These are phyloP conservation scores for Thalassarche chlororhynchos DNA, from an alignment of 2,113 vertebrate genomes.

Conservation along the genomic window DNA sequence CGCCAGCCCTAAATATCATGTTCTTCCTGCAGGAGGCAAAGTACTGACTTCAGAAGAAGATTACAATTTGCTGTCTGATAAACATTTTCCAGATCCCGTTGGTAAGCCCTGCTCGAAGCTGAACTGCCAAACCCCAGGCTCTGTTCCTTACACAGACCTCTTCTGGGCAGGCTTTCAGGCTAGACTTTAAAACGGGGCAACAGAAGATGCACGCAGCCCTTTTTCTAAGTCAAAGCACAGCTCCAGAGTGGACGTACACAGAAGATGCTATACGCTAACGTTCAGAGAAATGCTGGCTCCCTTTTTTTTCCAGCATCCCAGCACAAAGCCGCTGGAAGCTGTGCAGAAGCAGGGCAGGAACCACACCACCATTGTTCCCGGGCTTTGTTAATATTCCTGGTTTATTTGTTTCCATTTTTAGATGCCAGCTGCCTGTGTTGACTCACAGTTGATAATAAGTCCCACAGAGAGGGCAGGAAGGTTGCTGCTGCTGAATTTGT, in stretches of 20 bases:
- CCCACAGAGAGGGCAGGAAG: slow-evolving; percentile 41
- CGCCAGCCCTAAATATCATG: slow-evolving; percentile 71
- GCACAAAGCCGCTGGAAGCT: not conserved
- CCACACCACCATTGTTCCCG: not conserved
- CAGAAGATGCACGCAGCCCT: not conserved
- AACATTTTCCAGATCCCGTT: slow-evolving; percentile 83
- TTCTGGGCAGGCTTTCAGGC: not conserved
- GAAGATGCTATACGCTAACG: not conserved
- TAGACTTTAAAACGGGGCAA: not conserved
- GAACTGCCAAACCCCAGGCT: not conserved
- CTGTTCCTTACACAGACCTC: not conserved
- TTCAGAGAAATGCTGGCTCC: not conserved
- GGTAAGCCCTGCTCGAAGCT: slow-evolving; percentile 73
- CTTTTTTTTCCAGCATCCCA: not conserved
- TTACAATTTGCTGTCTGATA: slow-evolving; percentile 87
- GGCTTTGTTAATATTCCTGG: slow-evolving; percentile 44
- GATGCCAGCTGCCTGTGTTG: slow-evolving; percentile 46
- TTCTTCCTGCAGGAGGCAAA: slow-evolving; percentile 86
- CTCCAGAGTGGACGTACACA: not conserved
- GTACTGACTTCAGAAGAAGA: slow-evolving; percentile 84
- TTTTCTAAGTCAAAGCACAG: not conserved
- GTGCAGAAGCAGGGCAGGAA: slow-evolving; percentile 29
- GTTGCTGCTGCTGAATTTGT: slow-evolving; percentile 54
- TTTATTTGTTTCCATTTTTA: slow-evolving; percentile 64
- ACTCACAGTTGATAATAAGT: not conserved